Evolutionary conservation across 2,113 vertebrate genomes (phyloP), one percentile per base, ranked within the genome.

Genomic region (Saguinus imperator): DNA sequence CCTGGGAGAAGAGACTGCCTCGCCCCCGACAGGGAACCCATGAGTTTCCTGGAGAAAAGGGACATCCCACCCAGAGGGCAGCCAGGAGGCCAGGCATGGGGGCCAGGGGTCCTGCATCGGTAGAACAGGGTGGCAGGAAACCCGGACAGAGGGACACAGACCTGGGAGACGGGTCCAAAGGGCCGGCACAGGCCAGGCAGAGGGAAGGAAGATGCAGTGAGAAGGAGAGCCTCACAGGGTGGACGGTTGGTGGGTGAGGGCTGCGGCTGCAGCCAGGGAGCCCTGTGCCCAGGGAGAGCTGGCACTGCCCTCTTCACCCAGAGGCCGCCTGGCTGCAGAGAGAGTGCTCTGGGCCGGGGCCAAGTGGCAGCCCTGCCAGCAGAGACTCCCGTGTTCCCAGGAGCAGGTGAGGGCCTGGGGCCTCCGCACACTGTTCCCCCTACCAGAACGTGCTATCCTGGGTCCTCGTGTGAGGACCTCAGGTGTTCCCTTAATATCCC

Each of bases 211-310:
- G 32, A 50, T 14, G 50, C 13, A 48, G 40, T 2, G 11, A 8
- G 66, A 10, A 23, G 11, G 1, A 32, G 50, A 45, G 9, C 5
- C 50, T 1, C 1, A 35, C 55, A n/a, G 1, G 25, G 48, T 14
- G 9, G 23, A 58, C 7, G 0, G 10, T 35, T 23, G 0, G 5
- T 0, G 0, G 0, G 0, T 2, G 17, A 1, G 3, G 87, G 18
- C 6, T 25, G 18, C 8, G 25, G 58, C 29, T 5, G 0, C 27
- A 45, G 43, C 45, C 0, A 40, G 7, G 21, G 6, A 21, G 40
- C 7, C 17, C 37, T 27, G 2, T 1, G 45, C n/a, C 45, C 37
- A 3, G 21, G 12, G 13, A 25, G 16, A 48, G 45, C 35, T 10
- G 37, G 48, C 18, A 10, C 5, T 4, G 9, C 16, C 21, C 20